Conservation (phyloP, 2,113 vertebrate genomes). For the Papio anubis region DNA sequence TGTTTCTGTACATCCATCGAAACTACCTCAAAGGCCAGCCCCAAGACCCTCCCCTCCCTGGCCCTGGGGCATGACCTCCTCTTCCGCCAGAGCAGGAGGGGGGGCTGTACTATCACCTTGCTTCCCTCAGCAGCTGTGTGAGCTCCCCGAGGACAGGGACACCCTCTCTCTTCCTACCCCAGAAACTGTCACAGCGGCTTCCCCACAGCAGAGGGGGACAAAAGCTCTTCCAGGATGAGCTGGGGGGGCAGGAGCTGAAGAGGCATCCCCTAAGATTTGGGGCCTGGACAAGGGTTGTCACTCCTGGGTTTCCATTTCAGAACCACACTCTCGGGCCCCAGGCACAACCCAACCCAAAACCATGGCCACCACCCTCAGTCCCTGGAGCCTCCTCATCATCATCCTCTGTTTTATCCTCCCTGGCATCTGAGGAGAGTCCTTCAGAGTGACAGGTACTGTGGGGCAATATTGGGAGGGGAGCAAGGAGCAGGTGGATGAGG, state of each 20-base stretch:
- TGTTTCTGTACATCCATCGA: not conserved
- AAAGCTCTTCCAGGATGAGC: accelerated
- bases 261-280: no score
- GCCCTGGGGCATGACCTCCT: accelerated
- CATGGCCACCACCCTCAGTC: accelerated
- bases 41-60: not conserved
- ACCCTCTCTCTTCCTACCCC: no score
- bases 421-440: accelerated
- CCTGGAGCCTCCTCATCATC: accelerated
- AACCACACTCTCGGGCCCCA: accelerated
- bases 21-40: not conserved
- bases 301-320: not conserved
- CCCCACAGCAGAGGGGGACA: not conserved
- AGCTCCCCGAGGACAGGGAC: no score
- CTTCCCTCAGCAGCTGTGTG: not conserved
- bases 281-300: not conserved
- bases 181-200: accelerated
- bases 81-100: not conserved
- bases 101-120: not conserved
- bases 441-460: not conserved
- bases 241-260: not conserved
- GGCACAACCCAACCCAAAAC: accelerated
- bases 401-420: accelerated
- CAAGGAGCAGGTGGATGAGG: not conserved
- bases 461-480: not conserved